Conservation (phyloP, 2,888 invertebrate genomes). For the Drosophila helvetica region DNA sequence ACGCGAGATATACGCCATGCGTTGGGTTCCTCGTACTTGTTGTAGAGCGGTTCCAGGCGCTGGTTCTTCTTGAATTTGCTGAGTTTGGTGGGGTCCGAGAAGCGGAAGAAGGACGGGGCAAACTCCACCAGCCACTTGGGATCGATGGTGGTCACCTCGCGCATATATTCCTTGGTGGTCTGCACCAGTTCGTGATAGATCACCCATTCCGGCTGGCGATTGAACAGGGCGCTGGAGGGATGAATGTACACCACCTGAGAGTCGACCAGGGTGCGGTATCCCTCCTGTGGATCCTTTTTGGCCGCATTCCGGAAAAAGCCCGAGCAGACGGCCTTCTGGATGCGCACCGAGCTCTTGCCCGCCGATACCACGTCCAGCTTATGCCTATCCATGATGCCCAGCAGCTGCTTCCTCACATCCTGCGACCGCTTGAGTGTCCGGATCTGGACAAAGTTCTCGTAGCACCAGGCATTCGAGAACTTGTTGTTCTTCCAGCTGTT, state of each 20-base stretch:
- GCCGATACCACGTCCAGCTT: conserved; percentile 98
- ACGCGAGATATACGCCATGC: conserved; percentile 99
- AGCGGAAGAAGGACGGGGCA: conserved; percentile 99
- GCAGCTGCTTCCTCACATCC: conserved; percentile 98
- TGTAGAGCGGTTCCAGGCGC: conserved; percentile 97
- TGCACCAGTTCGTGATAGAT: conserved; percentile 99
- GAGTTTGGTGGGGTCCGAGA: conserved; percentile 98
- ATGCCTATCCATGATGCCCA: conserved; percentile 99
- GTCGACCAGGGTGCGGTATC: conserved; percentile 98
- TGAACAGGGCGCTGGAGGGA: conserved; percentile 98
- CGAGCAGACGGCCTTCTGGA: conserved; percentile 99
- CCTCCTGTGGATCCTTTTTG: conserved; percentile 99
- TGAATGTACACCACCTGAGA: conserved; percentile 99
- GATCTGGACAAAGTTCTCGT: conserved; percentile 99
- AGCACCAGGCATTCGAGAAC: conserved; percentile 99
- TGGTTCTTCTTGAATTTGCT: conserved; percentile 99
- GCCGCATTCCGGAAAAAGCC: conserved; percentile 99
- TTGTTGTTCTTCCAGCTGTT: conserved; percentile 99
- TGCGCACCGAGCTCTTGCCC: conserved; percentile 96
- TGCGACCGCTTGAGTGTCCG: conserved; percentile 98
- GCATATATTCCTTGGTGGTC: conserved; percentile 99
- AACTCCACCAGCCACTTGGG: conserved; percentile 99
- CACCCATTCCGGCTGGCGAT: conserved; percentile 99
- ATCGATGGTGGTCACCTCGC: conserved; percentile 98
- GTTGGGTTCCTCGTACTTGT: conserved; percentile 99